Evolutionary conservation across 1,140 invertebrate species (phyloP), one percentile per base, ranked within the genome.

Genomic region (Papilio aristodemus): DNA sequence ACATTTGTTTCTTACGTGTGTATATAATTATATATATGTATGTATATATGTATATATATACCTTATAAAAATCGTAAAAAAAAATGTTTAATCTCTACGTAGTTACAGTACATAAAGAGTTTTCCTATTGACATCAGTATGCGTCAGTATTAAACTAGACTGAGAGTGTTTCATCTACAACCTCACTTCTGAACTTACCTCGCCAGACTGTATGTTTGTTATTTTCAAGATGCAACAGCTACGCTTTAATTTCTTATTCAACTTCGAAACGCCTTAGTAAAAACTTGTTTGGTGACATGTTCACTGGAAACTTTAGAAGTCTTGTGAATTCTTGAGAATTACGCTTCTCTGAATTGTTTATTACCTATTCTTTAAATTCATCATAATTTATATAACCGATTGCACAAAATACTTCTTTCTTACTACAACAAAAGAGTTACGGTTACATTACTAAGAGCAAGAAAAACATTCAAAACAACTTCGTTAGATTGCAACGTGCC

Each of bases 121-220:
- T 75, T 71, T 46, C 72, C 73, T 82, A 67, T 82, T 78, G 80
- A 81, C 74, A 60, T 68, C 59, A 77, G 77, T 77, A 72, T 79
- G 75, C 78, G 81, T 81, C 85, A 83, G 75, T 80, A 81, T 79
- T 72, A 79, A 70, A 77, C 67, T 72, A 66, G 74, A 85, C 75
- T 81, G 79, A 62, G 69, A 79, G 78, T 76, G 86, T 86, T 85
- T 77, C 64, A 71, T 71, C 74, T 71, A 69, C 41, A 64, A 76
- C 32, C 54, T 75, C 70, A 69, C 64, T 76, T 72, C 71, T 58
- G 73, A 78, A 80, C 73, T 80, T 76, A 78, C 72, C 77, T 75
- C 69, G 76, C 83, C 81, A 83, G 81, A 80, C 79, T 83, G 81
- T 85, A 87, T 87, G 83, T 54, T 54, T 13, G 85, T 87, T 90